Evolutionary conservation across 2,888 invertebrate species (phyloP).

Genomic region (Nematopogon swammerdamellus): DNA sequence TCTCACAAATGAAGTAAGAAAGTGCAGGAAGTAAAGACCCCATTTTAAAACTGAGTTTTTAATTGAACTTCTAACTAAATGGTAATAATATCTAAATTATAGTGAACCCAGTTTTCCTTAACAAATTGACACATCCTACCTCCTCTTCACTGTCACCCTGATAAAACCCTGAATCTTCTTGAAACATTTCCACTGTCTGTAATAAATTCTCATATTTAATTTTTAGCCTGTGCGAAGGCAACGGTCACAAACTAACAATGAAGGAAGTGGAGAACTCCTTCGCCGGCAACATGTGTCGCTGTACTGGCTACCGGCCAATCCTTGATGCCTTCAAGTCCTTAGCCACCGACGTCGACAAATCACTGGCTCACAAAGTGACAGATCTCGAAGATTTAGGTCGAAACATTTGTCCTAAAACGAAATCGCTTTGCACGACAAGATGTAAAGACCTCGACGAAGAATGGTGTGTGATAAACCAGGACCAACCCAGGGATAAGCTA

Average conservation of each 20-base stretch:
- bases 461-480: conserved; percentile 28
- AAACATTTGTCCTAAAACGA: conserved; percentile 23
- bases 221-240: conserved; percentile 39
- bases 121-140: too few species aligned
- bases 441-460: conserved; percentile 17
- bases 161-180: too few species aligned
- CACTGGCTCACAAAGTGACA: conserved; percentile 36
- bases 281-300: conserved; percentile 75
- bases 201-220: conserved; percentile 36
- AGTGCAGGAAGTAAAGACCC: too few species aligned
- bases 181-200: too few species aligned
- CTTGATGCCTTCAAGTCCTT: conserved; percentile 76
- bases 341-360: conserved; percentile 56
- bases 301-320: conserved; percentile 78
- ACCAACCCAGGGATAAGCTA: conserved; percentile 20
- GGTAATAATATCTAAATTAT: too few species aligned
- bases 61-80: too few species aligned
- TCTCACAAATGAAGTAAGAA: too few species aligned
- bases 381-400: conserved; percentile 45
- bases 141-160: too few species aligned
- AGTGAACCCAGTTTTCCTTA: too few species aligned
- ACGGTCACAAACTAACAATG: conserved; percentile 48
- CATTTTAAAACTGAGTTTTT: too few species aligned
- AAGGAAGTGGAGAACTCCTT: conserved; percentile 69
- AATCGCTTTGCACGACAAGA: conserved; percentile 12